Conservation (phyloP, 2,797 vertebrate species). For the Malurus leucopterus region DNA sequence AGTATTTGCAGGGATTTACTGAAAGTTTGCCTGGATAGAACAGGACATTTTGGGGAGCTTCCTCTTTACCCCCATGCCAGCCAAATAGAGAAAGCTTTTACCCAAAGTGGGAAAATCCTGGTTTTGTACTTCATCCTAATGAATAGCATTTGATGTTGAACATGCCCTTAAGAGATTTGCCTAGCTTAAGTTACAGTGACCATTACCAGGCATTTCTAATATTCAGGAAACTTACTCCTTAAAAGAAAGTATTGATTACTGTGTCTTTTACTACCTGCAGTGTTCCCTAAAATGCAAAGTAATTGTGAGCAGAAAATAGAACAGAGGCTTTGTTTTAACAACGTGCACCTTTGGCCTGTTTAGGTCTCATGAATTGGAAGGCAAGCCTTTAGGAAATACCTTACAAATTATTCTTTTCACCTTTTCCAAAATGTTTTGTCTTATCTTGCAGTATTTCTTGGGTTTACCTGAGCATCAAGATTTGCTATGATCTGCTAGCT, state of each 20-base stretch:
- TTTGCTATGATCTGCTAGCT: background rate
- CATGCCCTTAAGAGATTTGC: background rate
- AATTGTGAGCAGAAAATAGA: background rate
- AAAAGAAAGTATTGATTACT: background rate
- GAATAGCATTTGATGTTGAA: background rate
- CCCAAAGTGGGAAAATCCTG: background rate
- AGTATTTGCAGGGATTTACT: background rate
- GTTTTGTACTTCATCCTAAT: background rate
- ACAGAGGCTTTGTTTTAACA: background rate
- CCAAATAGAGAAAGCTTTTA: background rate
- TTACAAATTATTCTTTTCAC: background rate
- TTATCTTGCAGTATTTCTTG: background rate
- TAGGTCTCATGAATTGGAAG: background rate
- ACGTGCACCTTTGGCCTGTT: background rate
- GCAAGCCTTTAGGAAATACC: background rate
- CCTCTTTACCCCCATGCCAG: background rate
- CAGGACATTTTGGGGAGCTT: background rate
- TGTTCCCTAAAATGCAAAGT: background rate
- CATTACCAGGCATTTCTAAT: background rate
- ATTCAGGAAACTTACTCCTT: background rate
- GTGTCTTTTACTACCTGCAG: background rate
- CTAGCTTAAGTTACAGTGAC: background rate
- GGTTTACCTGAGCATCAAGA: background rate
- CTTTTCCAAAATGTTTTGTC: background rate
- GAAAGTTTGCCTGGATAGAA: background rate